A percentile compares a stretch with the other conserved stretches of the same genome.
phyloP scores from a whole-genome alignment of 2,797 vertebrate species.

The Melanotaenia trifasciata region DNA sequence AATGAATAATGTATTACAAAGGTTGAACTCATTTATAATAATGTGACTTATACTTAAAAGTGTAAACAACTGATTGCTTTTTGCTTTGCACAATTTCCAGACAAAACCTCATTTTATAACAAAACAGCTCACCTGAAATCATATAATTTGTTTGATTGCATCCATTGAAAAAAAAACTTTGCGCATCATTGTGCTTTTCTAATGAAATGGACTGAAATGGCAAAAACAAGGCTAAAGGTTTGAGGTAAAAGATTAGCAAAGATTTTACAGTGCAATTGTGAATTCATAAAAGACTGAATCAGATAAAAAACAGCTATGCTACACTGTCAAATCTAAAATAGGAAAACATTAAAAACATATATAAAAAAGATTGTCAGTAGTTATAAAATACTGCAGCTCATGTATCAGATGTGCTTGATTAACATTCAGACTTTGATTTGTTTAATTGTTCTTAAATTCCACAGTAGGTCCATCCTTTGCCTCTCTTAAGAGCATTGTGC shows the following conservation, averaged over 20 bases:
- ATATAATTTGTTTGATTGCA: constrained; percentile 20
- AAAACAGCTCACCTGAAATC: constrained; percentile 26
- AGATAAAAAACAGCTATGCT: constrained; percentile 10
- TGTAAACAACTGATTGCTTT: constrained; percentile 67
- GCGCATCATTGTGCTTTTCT: constrained; percentile 7
- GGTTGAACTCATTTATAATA: constrained; percentile 28
- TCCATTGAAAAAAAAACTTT: constrained; percentile 12
- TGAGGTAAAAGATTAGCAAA: constrained; percentile 54
- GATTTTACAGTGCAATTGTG: constrained; percentile 15
- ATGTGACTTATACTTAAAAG: constrained; percentile 19
- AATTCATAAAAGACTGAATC: constrained; percentile 18
- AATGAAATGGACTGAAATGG: constrained; percentile 37
- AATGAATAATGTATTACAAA: constrained; percentile 1
- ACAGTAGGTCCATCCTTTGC: constrained; percentile 12
- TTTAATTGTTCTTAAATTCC: constrained; percentile 28
- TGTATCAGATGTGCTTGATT: constrained; percentile 42
- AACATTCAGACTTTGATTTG: constrained; percentile 45
- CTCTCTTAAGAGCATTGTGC: constrained; percentile 12
- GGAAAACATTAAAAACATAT: constrained; percentile 23
- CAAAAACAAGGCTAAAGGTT: constrained; percentile 5
- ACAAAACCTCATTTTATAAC: constrained; percentile 13
- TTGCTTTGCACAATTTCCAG: constrained; percentile 17
- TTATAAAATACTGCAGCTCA: constrained; percentile 65
- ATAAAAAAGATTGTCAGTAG: constrained; percentile 28
- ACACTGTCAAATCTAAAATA: constrained; percentile 14